A percentile compares a stretch with the other conserved stretches of the same genome.
phyloP scores from a whole-genome alignment of 35 echinoderm and acorn worm species.

The Holothuria glaberrima region DNA sequence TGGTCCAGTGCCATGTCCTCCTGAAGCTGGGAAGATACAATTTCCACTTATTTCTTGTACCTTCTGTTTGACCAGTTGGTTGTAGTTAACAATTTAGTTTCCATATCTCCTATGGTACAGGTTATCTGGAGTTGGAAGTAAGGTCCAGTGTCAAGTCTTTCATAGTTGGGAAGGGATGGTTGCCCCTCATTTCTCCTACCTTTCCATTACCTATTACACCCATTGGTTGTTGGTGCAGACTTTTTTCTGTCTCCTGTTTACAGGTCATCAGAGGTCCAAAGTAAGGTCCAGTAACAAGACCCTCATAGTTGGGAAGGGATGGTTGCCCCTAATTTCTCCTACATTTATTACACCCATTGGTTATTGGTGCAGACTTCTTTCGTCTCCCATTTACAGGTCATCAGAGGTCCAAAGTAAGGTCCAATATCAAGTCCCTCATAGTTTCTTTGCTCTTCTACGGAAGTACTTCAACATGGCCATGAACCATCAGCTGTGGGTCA shows the following conservation, averaged over 20 bases:
- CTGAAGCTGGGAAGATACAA: too few relatives aligned
- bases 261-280: conserved; percentile 45
- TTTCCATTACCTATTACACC: neutral
- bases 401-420: conserved; percentile 49
- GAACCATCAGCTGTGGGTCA: conserved; percentile 65
- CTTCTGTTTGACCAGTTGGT: too few relatives aligned
- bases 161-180: conserved; percentile 27
- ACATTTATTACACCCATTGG: neutral
- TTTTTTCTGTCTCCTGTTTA: neutral
- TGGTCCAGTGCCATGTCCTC: too few relatives aligned
- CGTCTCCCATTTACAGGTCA: neutral
- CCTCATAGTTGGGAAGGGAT: conserved; percentile 80
- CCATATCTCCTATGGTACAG: neutral
- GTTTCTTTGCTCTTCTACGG: conserved; percentile 86
- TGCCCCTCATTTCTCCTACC: neutral
- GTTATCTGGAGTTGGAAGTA: conserved; percentile 21
- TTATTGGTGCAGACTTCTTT: neutral
- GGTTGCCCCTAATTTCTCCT: neutral
- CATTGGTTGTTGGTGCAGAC: neutral
- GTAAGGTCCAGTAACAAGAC: conserved; percentile 57
- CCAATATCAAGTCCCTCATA: conserved; percentile 67
- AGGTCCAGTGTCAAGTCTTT: conserved; percentile 55
- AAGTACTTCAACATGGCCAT: conserved; percentile 66
- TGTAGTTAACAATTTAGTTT: too few relatives aligned
- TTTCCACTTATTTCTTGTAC: too few relatives aligned